Evolutionary conservation across 2,797 vertebrate species (phyloP), one percentile per base, ranked within the genome.

Genomic region (Bradypodion pumilum): DNA sequence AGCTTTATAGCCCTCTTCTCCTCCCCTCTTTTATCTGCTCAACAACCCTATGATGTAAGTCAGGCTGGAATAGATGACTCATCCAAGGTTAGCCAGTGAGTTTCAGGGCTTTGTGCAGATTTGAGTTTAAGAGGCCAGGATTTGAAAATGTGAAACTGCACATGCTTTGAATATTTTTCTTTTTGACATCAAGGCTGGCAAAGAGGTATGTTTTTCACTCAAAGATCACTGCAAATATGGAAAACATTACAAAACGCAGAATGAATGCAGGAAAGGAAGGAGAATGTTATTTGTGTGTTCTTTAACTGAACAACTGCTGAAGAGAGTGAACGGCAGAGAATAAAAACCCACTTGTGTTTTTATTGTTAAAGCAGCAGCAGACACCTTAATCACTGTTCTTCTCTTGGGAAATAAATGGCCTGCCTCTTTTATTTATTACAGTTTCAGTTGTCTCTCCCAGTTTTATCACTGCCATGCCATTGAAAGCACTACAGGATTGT

Each of bases 381-480:
- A 86, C 40, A 69, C 37, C 40, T 79, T 75, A 74, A 87, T 80
- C 85, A 62, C 42, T 25, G 7, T 19, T 59, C 52, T 80, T 63
- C 84, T 85, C 78, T 32, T 25, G 81, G 85, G 76, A 68, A 74
- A 87, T 79, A 83, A 83, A 83, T 70, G 75, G 76, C 80, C 72
- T 74, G 52, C 72, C 42, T 76, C 49, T 62, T 75, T 74, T 86
- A 78, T 83, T 83, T 83, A 74, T 74, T 46, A 42, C 75, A 70
- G 87, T 80, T 83, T 83, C 32, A 75, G 59, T 75, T 75, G 52
- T 40, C 65, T 75, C 70, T 87, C 52, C 40, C 63, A 72, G 70
- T 69, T 83, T 87, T 63, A 87, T 83, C 77, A 32, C 46, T 60
- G 70, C 81, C 40, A 49, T 68, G 52, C 63, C 9, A 5, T 40